Evolutionary conservation across 2,888 invertebrate species (phyloP), one percentile per base, ranked within the genome.

Genomic region (Saturnia pavonia): DNA sequence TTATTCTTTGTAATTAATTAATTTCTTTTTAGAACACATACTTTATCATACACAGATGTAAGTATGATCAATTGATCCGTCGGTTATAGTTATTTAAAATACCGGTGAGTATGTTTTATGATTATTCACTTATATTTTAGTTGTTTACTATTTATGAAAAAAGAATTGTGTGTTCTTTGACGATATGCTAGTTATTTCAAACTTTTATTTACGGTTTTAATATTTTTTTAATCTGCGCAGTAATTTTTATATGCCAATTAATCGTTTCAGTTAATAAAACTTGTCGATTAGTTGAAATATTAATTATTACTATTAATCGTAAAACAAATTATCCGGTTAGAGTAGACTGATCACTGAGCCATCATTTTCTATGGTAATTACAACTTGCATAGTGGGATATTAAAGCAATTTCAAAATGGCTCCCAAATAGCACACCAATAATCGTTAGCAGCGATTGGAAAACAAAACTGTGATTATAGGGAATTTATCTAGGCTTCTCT

Each of bases 381-480:
- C 93, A 91, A 93, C 91, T 92, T 91, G 85, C 89, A 80, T 80
- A 80, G 80, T 86, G 11, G n/a, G 11, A 85, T 89, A 92, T 88
- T 92, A 89, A 90, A 91, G 91, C 92, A 90, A 93, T 94, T 93
- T 89, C 88, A 92, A 91, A 93, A 92, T 90, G 87, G 90, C 89
- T 83, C 86, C 88, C 88, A 92, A 95, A 95, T 94, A 94, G 95
- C 95, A 95, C 92, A 94, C 95, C 95, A 95, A 95, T 95, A 95
- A 95, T 95, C 95, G 95, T 95, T 94, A 94, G 91, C 90, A 93
- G 91, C 94, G 95, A 94, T 95, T 95, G 94, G 95, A 95, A 95
- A 95, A 95, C 95, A 95, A 95, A 95, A 95, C 94, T 95, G 95
- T 95, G 95, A 95, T 95, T 95, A 95, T 94, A 89, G 84, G 92